These are phyloP conservation scores for Megaustenia siamemsis DNA, from an alignment of 2,888 invertebrate genomes.

Conservation along the genomic window DNA sequence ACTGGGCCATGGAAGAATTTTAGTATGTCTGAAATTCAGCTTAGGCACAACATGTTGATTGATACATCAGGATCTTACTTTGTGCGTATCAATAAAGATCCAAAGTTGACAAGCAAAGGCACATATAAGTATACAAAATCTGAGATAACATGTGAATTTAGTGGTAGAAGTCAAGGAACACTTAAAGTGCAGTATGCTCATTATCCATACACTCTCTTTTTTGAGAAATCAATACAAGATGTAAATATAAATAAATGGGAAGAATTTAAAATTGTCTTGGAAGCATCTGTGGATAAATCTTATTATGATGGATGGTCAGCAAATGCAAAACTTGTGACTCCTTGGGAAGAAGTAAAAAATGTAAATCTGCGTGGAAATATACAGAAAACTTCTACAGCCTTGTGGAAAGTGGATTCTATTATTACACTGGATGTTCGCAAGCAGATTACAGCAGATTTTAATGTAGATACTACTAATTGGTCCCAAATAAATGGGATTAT, in stretches of 20 bases:
- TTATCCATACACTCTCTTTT: conserved; percentile 44
- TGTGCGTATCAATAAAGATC: conserved; percentile 19
- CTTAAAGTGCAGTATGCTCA: conserved; percentile 15
- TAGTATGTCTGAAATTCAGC: conserved; percentile 16
- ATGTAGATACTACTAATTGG: conserved; percentile 18
- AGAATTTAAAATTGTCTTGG: conserved; percentile 16
- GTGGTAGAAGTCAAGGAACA: background rate
- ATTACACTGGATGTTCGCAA: conserved; percentile 30
- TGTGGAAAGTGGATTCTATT: conserved; percentile 39
- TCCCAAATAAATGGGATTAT: conserved; percentile 15
- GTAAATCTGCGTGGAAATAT: conserved; percentile 20
- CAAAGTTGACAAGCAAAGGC: background rate
- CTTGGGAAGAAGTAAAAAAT: conserved; percentile 32
- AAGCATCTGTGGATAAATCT: conserved; percentile 40
- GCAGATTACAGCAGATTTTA: conserved; percentile 29
- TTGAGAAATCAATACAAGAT: background rate
- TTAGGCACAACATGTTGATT: conserved; percentile 28
- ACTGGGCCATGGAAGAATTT: conserved; percentile 17
- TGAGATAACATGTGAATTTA: background rate
- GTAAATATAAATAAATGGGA: background rate
- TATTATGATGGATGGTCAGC: conserved; percentile 23
- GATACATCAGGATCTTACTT: conserved; percentile 13
- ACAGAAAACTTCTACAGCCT: background rate
- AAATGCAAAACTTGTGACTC: conserved; percentile 39
- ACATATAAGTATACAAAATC: conserved; percentile 31